phyloP scores from a whole-genome alignment of 2,797 vertebrate species.

The Apodemus agrarius region DNA sequence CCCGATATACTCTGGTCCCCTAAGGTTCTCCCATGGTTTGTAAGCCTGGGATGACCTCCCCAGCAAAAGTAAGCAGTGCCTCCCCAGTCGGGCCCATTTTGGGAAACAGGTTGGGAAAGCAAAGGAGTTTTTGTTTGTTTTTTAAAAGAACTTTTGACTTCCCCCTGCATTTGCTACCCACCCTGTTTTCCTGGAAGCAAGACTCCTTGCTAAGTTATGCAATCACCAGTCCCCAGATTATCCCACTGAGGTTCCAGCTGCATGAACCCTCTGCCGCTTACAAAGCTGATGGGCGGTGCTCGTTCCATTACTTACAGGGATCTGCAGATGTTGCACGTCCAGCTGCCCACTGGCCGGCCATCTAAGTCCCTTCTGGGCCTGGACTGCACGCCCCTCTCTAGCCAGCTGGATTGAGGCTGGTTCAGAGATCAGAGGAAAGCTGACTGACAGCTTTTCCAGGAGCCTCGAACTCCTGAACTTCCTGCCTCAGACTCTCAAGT shows the following conservation, averaged over 20 bases:
- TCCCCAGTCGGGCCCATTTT: neutral
- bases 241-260: neutral
- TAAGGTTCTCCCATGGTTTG: neutral
- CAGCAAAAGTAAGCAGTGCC: neutral
- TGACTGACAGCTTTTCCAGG: neutral
- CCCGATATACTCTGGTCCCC: fast-evolving
- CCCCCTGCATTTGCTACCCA: neutral
- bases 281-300: neutral
- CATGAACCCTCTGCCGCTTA: neutral
- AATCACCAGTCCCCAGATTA: neutral
- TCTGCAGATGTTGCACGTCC: fast-evolving
- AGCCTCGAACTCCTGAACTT: neutral
- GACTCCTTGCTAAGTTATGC: neutral
- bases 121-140: neutral
- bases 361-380: neutral
- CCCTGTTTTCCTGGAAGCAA: slow-evolving; percentile 38
- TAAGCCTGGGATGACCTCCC: neutral
- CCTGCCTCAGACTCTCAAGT: neutral
- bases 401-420: neutral
- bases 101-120: neutral
- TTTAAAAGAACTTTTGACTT: neutral
- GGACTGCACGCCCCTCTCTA: neutral
- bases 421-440: neutral
- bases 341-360: neutral
- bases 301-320: neutral